phyloP scores from a whole-genome alignment of 1,140 invertebrate species.

The Drosophila triauraria region DNA sequence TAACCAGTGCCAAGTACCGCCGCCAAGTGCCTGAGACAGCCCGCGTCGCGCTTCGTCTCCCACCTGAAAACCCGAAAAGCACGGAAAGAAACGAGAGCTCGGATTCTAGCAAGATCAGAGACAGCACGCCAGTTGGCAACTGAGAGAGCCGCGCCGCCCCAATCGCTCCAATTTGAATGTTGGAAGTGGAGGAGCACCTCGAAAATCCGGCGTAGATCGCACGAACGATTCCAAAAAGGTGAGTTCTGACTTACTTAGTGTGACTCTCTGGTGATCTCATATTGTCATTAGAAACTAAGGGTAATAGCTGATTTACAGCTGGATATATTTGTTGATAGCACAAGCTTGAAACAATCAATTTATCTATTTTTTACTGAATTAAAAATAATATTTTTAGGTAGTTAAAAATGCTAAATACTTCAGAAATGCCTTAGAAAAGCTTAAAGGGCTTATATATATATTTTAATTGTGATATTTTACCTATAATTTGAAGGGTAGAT shows the following conservation, averaged over 20 bases:
- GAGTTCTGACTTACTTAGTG: slow-evolving; percentile 10
- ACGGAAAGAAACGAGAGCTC: slow-evolving; percentile 49
- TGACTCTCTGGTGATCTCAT: slow-evolving; percentile 16
- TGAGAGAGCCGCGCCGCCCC: slow-evolving; percentile 7
- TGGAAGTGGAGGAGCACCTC: slow-evolving; percentile 10
- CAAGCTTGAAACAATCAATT: not conserved
- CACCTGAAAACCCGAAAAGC: slow-evolving; percentile 37
- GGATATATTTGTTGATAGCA: not conserved
- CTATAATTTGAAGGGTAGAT: too few species aligned
- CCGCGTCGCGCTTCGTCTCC: slow-evolving; percentile 28
- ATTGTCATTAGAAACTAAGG: not conserved
- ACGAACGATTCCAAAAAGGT: slow-evolving; percentile 29
- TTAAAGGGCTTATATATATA: not conserved
- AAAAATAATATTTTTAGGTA: not conserved
- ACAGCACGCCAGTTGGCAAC: slow-evolving; percentile 34
- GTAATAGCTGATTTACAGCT: not conserved
- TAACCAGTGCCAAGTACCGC: slow-evolving; percentile 18
- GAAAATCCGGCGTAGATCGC: slow-evolving; percentile 14
- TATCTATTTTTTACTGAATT: not conserved
- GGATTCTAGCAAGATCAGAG: slow-evolving; percentile 62
- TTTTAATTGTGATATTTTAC: not conserved
- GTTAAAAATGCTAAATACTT: not conserved
- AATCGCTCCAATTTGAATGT: slow-evolving; percentile 54
- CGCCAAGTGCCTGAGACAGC: slow-evolving; percentile 14
- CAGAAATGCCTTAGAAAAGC: not conserved